Conservation (phyloP, 2,888 invertebrate species). For the Graphium colonna region DNA sequence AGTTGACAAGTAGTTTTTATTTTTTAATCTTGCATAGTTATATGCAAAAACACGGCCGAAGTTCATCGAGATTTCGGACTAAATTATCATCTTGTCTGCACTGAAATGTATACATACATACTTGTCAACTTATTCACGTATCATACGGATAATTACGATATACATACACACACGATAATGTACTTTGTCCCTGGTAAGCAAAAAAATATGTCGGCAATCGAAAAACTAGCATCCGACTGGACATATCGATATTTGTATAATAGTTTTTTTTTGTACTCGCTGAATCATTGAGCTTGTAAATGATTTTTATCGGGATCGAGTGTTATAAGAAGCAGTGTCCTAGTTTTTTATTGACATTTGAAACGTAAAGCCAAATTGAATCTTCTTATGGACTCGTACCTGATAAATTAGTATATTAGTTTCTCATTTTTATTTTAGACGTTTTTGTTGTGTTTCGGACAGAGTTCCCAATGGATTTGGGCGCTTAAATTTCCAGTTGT, state of each 20-base stretch:
- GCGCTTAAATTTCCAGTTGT: constrained; percentile 47
- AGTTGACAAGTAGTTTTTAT: too few relatives aligned
- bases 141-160: too few relatives aligned
- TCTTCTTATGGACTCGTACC: constrained; percentile 50
- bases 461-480: constrained; percentile 39
- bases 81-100: too few relatives aligned
- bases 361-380: not conserved
- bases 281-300: constrained; percentile 74
- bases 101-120: too few relatives aligned
- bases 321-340: constrained; percentile 51
- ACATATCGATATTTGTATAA: constrained; percentile 60
- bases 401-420: constrained; percentile 53
- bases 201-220: too few relatives aligned
- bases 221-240: constrained; percentile 25
- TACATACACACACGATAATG: too few relatives aligned
- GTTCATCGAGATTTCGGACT: too few relatives aligned
- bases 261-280: constrained; percentile 61
- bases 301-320: constrained; percentile 54
- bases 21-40: too few relatives aligned
- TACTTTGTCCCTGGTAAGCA: too few relatives aligned
- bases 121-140: too few relatives aligned
- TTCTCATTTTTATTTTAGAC: constrained; percentile 52
- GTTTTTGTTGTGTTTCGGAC: constrained; percentile 51
- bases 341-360: constrained; percentile 16
- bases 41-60: too few relatives aligned